Evolutionary conservation across 2,797 vertebrate genomes (phyloP).

Genomic region (Salmo trutta): DNA sequence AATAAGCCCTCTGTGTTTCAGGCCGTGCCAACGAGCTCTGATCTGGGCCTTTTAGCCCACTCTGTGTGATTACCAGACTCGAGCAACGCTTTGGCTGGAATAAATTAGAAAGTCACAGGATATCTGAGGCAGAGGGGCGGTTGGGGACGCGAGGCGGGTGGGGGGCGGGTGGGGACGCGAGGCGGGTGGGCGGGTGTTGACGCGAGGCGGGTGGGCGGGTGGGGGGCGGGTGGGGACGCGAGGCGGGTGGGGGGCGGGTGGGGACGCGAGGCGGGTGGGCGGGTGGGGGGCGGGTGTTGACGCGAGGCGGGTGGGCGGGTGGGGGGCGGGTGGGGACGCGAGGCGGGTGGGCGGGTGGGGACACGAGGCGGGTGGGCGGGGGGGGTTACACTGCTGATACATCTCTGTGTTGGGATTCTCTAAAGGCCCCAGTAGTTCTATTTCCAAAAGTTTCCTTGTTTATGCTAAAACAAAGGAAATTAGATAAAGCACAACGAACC

Average conservation of each 20-base stretch:
- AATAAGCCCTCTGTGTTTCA: slow-evolving; percentile 64
- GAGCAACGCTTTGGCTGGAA: slow-evolving; percentile 63
- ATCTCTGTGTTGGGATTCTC: slow-evolving; percentile 69
- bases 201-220: not conserved
- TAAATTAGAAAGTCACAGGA: slow-evolving; percentile 69
- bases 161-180: slow-evolving; percentile 6
- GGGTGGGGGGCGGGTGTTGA: slow-evolving; percentile 2
- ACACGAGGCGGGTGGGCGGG: not conserved
- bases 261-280: not conserved
- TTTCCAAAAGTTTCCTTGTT: slow-evolving; percentile 70
- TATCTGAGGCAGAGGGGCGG: slow-evolving; percentile 43
- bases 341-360: not conserved
- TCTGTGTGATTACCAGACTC: slow-evolving; percentile 67
- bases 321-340: slow-evolving; percentile 21
- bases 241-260: slow-evolving; percentile 9
- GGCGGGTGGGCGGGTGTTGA: not conserved
- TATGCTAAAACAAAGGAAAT: slow-evolving; percentile 75
- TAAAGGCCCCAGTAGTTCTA: slow-evolving; percentile 72
- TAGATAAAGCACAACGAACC: slow-evolving; percentile 65
- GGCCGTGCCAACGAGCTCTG: slow-evolving; percentile 55
- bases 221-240: not conserved
- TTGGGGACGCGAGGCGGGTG: not conserved
- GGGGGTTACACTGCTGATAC: slow-evolving; percentile 53
- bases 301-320: not conserved
- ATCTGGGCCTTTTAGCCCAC: slow-evolving; percentile 65